Base-by-base conservation (phyloP, 92 coral and sea anemone species). In the Porites rus region DNA sequence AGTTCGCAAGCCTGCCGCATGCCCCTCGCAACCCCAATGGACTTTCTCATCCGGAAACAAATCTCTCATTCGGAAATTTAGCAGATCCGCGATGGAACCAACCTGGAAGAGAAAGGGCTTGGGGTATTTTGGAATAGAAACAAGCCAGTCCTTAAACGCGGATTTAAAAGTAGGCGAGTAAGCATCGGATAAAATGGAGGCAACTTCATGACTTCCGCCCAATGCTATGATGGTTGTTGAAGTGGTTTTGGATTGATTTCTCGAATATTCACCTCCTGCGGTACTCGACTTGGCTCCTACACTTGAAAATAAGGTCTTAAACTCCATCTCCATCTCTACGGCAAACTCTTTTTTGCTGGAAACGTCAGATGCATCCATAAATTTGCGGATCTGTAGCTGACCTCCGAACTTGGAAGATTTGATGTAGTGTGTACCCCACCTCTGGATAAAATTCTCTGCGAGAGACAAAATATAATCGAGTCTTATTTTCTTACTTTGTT, bases 341-440 rank as follows among this genome's bases (percentile, higher is more conserved):
- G 91, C 91, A 64, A 90, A 90, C 7, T 81, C 84, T 13, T 80
- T 56, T 52, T 90, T 90, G 69, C 71, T 69, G 25, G 91, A 54
- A 0, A 75, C 78, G 46, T 69, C 69, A 12, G 63, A 22, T 52
- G 87, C 93, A 13, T 74, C 86, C 86, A 73, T 82, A 19, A 78
- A 74, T 63, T 90, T 90, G 7, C 91, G 84, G 8, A 90, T 82
- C 69, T 90, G 87, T 1, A 90, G 76, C 22, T 87, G 87, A 17
- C 93, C 93, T 6, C 93, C 91, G 72, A 90, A 90, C 22, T 75
- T 76, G 24, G 88, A 91, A 17, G 93, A 87, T 72, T 87, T 90
- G 71, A 90, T 90, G 75, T 81, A 90, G 59, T 90, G 93, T 24
- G 91, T 88, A 4, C 91, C 91, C 87, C 87, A 88, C 21, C 91